These are phyloP conservation scores for Dermochelys coriacea DNA, from an alignment of 2,797 vertebrate genomes.

Conservation along the genomic window DNA sequence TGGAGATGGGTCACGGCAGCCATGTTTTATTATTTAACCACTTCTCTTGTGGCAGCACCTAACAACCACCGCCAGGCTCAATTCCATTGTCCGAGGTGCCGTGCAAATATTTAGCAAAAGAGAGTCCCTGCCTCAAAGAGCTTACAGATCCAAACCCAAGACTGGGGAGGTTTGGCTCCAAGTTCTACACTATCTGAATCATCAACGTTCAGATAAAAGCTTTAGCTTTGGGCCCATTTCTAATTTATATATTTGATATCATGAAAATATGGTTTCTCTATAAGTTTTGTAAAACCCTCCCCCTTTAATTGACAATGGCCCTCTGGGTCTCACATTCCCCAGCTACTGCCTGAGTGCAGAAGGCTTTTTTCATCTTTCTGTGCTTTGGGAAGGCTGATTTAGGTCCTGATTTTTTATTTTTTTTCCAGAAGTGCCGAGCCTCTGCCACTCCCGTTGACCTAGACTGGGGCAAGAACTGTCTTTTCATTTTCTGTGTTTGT, in stretches of 20 bases:
- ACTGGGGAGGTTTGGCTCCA: not conserved
- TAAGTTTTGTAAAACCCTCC: no score
- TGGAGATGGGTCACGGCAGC: not conserved
- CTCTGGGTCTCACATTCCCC: not conserved
- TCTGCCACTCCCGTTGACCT: not conserved
- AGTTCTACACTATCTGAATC: not conserved
- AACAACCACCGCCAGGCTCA: not conserved
- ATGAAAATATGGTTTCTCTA: no score
- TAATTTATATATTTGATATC: not conserved
- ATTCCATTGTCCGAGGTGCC: rapidly evolving
- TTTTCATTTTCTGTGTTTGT: not conserved
- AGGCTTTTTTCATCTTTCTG: not conserved
- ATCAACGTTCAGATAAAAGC: not conserved
- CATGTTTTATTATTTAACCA: not conserved
- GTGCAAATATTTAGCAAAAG: no score
- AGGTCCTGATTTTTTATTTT: not conserved
- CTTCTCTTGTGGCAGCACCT: not conserved
- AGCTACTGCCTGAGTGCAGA: not conserved
- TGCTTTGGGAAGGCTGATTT: not conserved
- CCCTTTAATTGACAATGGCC: no score
- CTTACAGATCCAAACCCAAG: not conserved
- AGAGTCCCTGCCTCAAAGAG: no score
- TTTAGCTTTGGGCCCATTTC: not conserved
- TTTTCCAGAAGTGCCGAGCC: not conserved
- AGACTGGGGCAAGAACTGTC: not conserved